Conservation (phyloP, 2,797 vertebrate genomes). For the Phataginus tricuspis region DNA sequence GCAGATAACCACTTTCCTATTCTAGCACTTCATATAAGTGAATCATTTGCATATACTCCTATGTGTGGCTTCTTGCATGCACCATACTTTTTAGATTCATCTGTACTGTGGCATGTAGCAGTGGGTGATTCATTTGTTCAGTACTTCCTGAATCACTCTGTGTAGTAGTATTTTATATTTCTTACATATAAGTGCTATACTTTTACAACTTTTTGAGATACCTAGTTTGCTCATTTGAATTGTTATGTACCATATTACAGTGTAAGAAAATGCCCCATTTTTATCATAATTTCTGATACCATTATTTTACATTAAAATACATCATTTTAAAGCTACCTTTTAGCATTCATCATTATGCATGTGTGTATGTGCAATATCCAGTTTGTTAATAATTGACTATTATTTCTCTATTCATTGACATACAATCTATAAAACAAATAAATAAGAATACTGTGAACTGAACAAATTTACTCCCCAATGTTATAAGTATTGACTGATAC, state of each 20-base stretch:
- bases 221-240: not conserved
- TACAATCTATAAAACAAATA: not conserved
- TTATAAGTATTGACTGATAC: not conserved
- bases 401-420: not conserved
- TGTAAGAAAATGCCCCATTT: not conserved
- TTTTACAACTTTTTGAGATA: not conserved
- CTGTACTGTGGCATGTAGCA: not conserved
- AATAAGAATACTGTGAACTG: not conserved
- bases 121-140: not conserved
- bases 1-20: not conserved
- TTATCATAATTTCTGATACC: not conserved
- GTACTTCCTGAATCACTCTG: not conserved
- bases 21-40: not conserved
- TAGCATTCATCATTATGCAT: not conserved
- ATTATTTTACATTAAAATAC: conserved; percentile 21
- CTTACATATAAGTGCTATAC: not conserved
- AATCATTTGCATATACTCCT: not conserved
- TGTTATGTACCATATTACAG: not conserved
- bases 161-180: not conserved
- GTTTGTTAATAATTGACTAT: not conserved
- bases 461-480: not conserved
- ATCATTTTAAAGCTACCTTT: not conserved
- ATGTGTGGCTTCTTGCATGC: not conserved
- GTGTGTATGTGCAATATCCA: not conserved
- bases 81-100: not conserved